Evolutionary conservation across 2,113 vertebrate genomes (phyloP), one percentile per base, ranked within the genome.

Genomic region (Gallinago jamesoni): DNA sequence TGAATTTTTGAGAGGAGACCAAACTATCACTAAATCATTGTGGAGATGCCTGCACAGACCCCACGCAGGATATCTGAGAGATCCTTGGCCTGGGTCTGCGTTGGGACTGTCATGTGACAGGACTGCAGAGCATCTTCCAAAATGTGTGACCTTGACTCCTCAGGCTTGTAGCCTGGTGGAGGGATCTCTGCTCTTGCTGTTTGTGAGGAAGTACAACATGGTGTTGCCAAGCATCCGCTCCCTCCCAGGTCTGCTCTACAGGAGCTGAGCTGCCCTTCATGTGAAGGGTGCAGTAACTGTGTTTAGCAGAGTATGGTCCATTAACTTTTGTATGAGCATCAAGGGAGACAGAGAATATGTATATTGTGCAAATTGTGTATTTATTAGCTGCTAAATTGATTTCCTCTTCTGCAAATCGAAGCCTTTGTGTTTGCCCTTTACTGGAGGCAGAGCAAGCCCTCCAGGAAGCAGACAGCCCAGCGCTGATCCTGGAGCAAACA

Each of bases 361-460:
- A 9, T 72, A 72, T 48, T 78, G 90, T 73, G 81, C 80, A 87
- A 75, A 95, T 60, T 79, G 57, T 12, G 17, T 95, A 92, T 93
- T 97, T 96, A 81, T 96, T 93, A 96, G 88, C 87, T 95, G 90
- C 79, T 94, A 76, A 93, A 92, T 94, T 90, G 90, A 92, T 94
- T 93, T 90, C 73, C 79, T 92, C 64, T 87, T 86, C 60, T 90
- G 47, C 85, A 78, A 64, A 92, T 94, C 16, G n/a, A 89, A 94
- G 88, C 60, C 45, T 90, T 70, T 76, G 68, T 92, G 39, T 86
- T 85, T 92, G 85, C 75, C 85, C 83, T 95, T 94, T 90, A 10
- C 69, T 78, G 73, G 73, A 78, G 92, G 60, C 74, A 87, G 89
- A 74, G 45, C 0, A 1, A 91, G 56, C 86, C 64, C 86, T 89